phyloP scores from a whole-genome alignment of 2,113 vertebrate species.

The Brachirus orientalis region DNA sequence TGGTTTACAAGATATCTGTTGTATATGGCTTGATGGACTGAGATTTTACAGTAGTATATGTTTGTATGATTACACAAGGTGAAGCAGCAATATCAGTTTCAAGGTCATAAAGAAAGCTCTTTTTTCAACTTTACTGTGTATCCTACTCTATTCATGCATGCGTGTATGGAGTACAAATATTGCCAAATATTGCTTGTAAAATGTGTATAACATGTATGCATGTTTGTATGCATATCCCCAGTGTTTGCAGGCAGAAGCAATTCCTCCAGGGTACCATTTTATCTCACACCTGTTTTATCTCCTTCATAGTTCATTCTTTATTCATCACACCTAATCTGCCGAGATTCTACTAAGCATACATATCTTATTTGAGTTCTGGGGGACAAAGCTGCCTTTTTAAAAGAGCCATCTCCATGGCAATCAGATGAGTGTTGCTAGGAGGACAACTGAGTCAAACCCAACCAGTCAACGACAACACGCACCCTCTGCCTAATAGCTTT shows the following conservation, averaged over 20 bases:
- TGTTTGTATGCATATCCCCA: slow-evolving; percentile 18
- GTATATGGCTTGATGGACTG: slow-evolving; percentile 51
- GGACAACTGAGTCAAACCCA: slow-evolving; percentile 35
- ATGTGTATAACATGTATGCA: background rate
- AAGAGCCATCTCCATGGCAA: slow-evolving; percentile 67
- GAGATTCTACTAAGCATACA: slow-evolving; percentile 65
- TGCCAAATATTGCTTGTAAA: no score
- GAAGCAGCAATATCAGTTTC: slow-evolving; percentile 59
- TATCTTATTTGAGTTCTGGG: slow-evolving; percentile 74
- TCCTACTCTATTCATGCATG: no score
- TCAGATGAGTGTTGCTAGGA: slow-evolving; percentile 60
- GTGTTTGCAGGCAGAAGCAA: slow-evolving; percentile 36
- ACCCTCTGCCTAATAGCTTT: slow-evolving; percentile 35
- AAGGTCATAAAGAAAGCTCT: slow-evolving; percentile 70
- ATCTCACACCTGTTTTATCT: slow-evolving; percentile 66
- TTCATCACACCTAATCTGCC: slow-evolving; percentile 68
- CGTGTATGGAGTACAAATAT: no score
- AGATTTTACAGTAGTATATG: slow-evolving; percentile 56
- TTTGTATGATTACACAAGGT: slow-evolving; percentile 19
- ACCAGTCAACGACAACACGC: slow-evolving; percentile 39
- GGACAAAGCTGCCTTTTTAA: slow-evolving; percentile 62
- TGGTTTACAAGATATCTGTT: slow-evolving; percentile 65
- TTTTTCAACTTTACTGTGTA: no score
- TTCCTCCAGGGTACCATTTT: slow-evolving; percentile 60
- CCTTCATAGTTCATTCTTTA: slow-evolving; percentile 57